Base-by-base conservation (phyloP, 2,113 vertebrate genomes). In the Trichechus manatus region DNA sequence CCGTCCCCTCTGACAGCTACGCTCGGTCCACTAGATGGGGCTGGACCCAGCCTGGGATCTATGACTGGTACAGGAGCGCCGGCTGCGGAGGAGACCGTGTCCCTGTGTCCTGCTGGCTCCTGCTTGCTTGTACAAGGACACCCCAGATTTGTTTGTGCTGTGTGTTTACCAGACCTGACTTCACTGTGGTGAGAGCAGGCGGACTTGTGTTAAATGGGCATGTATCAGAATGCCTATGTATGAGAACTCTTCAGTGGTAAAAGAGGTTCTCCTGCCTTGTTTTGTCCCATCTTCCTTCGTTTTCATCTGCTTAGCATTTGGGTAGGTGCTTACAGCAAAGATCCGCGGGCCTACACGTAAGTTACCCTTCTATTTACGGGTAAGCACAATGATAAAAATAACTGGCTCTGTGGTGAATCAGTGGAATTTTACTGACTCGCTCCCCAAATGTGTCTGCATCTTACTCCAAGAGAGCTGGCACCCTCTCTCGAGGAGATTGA, bases 371-470 rank as follows among this genome's bases (percentile, higher is more conserved):
- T 98, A 89, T 98, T 98, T 97, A 96, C 95, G 88, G 90, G 91
- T 29, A 23, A 97, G 97, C 97, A 97, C 88, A 89, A 87, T 56
- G 97, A 95, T 95, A 97, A 96, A 98, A 98, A 98, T 98, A 98
- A 89, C 89, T 3, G 87, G 89, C 95, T 89, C 96, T 22, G 0
- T 61, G 33, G 94, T 90, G 96, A 98, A 98, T 94, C 97, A 97
- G 91, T 98, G 98, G 98, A 98, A 98, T 98, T 98, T 98, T 98
- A 97, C 98, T 97, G 98, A 92, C 89, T 98, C 61, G 93, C 95
- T 98, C 96, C 96, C 82, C 93, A 79, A 86, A 63, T 97, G 95
- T 94, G 87, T 97, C 39, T 92, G 33, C 78, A 92, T 78, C 79
- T 10, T 93, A 87, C 97, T 98, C 91, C 75, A 95, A n/a, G 97